phyloP scores from a whole-genome alignment of 92 coral and sea anemone genomes.

The Porites lobata region DNA sequence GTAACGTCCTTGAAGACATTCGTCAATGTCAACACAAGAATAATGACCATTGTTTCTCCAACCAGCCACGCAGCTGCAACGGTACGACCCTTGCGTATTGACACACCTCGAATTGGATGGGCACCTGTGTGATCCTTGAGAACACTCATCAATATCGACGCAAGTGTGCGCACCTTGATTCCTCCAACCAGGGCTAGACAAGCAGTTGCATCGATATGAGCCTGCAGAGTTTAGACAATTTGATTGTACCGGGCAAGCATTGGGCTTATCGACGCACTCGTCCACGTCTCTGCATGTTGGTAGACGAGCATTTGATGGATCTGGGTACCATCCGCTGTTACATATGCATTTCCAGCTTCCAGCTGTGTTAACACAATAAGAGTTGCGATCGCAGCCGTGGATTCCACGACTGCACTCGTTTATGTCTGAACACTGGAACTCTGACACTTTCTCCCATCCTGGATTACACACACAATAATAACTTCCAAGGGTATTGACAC shows the following conservation, averaged over 20 bases:
- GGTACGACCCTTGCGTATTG: slow-evolving; percentile 55
- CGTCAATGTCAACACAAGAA: slow-evolving; percentile 54
- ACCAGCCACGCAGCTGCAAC: slow-evolving; percentile 52
- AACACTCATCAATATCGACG: slow-evolving; percentile 60
- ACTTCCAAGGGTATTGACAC: slow-evolving; percentile 71
- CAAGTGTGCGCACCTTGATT: slow-evolving; percentile 60
- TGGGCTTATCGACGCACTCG: slow-evolving; percentile 60
- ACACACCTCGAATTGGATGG: slow-evolving; percentile 47
- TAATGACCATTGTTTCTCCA: slow-evolving; percentile 5
- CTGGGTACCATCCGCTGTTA: slow-evolving; percentile 78
- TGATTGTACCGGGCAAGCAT: slow-evolving; percentile 62
- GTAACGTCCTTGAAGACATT: slow-evolving; percentile 31
- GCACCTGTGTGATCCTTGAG: slow-evolving; percentile 38
- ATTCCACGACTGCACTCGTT: slow-evolving; percentile 82
- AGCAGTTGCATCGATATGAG: slow-evolving; percentile 61
- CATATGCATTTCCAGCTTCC: slow-evolving; percentile 95
- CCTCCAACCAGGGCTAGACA: slow-evolving; percentile 57
- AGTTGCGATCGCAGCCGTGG: slow-evolving; percentile 68
- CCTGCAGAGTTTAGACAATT: slow-evolving; percentile 64
- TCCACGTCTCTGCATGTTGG: slow-evolving; percentile 55
- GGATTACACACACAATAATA: slow-evolving; percentile 69
- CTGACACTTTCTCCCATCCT: slow-evolving; percentile 67
- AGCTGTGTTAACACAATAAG: slow-evolving; percentile 85
- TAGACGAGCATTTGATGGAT: slow-evolving; percentile 52
- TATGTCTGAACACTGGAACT: slow-evolving; percentile 67